Evolutionary conservation across 2,797 vertebrate genomes (phyloP).

Genomic region (Parambassis ranga): DNA sequence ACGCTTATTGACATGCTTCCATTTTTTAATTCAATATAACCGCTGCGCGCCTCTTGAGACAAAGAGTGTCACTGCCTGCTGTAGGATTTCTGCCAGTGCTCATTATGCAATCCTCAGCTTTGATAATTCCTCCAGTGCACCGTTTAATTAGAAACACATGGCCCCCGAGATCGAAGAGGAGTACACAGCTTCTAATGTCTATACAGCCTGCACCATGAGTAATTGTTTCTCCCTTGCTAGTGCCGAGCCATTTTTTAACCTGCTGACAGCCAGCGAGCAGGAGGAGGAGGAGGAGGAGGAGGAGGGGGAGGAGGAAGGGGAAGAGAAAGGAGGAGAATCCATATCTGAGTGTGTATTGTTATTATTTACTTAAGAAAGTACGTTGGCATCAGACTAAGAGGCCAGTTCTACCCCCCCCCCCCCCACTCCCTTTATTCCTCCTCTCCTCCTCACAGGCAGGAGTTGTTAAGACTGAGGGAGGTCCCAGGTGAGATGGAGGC

Average conservation of each 20-base stretch:
- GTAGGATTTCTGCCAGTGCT: constrained; percentile 64
- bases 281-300: constrained; percentile 18
- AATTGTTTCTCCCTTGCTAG: constrained; percentile 76
- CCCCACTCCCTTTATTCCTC: background rate
- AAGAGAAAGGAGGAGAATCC: constrained; percentile 9
- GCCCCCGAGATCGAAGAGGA: constrained; percentile 63
- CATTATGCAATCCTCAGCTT: constrained; percentile 76
- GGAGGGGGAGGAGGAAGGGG: constrained; percentile 4
- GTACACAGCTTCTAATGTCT: constrained; percentile 67
- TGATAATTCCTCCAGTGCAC: constrained; percentile 74
- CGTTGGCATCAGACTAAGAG: too few species aligned
- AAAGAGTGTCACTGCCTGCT: constrained; percentile 63
- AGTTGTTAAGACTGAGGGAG: constrained; percentile 61
- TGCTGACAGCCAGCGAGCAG: constrained; percentile 70
- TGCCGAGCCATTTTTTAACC: constrained; percentile 76
- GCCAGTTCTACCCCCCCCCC: background rate
- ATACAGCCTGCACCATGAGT: constrained; percentile 74
- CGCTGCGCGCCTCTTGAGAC: constrained; percentile 52
- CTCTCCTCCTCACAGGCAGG: constrained; percentile 16
- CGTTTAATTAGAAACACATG: constrained; percentile 83
- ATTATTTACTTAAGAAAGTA: constrained; percentile 3
- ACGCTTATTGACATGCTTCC: constrained; percentile 53
- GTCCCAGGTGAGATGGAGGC: constrained; percentile 74
- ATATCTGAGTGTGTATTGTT: constrained; percentile 8
- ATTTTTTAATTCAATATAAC: constrained; percentile 59